Base-by-base conservation (phyloP, 2,113 vertebrate genomes). In the Corythoichthys intestinalis region DNA sequence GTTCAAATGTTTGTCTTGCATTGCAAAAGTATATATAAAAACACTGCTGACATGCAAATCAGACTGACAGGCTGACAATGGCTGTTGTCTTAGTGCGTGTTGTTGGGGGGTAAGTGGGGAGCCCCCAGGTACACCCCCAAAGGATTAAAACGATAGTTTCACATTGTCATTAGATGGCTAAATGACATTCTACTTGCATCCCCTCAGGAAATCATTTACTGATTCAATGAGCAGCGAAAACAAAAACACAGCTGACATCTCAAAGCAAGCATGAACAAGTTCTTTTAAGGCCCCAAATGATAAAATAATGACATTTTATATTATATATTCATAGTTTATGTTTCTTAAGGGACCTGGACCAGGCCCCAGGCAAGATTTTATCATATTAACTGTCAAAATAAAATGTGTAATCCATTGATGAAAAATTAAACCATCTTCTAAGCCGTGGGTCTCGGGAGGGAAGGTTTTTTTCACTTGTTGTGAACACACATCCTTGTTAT, bases 161-260 rank as follows among this genome's bases (percentile, higher is more conserved):
- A 58, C 82, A 69, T 71, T 80, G 73, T 85, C 84, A 80, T 58
- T 76, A 57, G 68, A 60, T 75, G 69, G 70, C 67, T 60, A 70
- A 81, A 83, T 79, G 37, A 78, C 75, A 72, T 75, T 68, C 47
- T 64, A 66, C 65, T 71, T 67, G 47, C 61, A 44, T 66, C 63
- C 67, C 73, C 70, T 37, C 28, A 20, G 80, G 83, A 81, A 65
- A 77, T 79, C 67, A 81, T 86, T 83, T 83, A 83, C 73, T 57
- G 28, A 80, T 53, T 76, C 71, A 78, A 65, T 15, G 62, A 75
- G 71, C 70, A 6, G 56, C 75, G 59, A 72, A 67, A 72, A 52
- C 38, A 53, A 69, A 12, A 38, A 49, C 28, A 53, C 70, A 70
- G 52, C 39, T 52, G 2, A 48, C 35, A 3, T 67, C 50, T 61